Percentiles rank a stretch among this genome's conserved stretches.
phyloP scores from a whole-genome alignment of 2,797 vertebrate genomes.

The Poliocrania exsul region DNA sequence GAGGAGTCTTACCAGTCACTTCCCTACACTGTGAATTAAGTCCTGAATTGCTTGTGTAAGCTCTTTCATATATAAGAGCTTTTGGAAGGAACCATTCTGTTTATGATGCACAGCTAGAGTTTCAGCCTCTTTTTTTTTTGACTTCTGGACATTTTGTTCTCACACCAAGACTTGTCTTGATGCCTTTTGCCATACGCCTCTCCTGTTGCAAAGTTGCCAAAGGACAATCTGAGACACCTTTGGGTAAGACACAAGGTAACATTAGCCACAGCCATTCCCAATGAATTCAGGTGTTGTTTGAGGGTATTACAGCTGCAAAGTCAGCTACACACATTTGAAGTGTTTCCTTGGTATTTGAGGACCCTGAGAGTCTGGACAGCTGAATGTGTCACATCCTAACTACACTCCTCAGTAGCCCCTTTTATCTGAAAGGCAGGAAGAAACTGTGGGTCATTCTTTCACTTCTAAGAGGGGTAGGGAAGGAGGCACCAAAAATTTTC shows the following conservation, averaged over 20 bases:
- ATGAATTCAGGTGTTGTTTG: neutral
- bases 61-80: neutral
- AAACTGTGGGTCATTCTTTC: neutral
- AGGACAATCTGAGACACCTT: neutral
- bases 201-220: neutral
- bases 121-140: neutral
- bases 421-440: neutral
- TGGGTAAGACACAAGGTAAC: neutral
- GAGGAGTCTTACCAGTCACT: neutral
- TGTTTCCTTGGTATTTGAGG: neutral
- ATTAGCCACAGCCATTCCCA: neutral
- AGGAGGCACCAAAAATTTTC: neutral
- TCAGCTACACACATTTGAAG: neutral
- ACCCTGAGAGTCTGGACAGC: neutral
- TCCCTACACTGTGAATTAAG: neutral
- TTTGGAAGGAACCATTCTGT: neutral
- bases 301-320: neutral
- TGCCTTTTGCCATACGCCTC: neutral
- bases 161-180: fast-evolving
- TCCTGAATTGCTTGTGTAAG: neutral
- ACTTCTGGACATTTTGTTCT: neutral
- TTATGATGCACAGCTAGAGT: neutral
- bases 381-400: neutral
- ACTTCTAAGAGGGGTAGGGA: neutral
- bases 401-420: neutral